Conservation (phyloP, 2,797 vertebrate species). For the Gallinago solitaria region DNA sequence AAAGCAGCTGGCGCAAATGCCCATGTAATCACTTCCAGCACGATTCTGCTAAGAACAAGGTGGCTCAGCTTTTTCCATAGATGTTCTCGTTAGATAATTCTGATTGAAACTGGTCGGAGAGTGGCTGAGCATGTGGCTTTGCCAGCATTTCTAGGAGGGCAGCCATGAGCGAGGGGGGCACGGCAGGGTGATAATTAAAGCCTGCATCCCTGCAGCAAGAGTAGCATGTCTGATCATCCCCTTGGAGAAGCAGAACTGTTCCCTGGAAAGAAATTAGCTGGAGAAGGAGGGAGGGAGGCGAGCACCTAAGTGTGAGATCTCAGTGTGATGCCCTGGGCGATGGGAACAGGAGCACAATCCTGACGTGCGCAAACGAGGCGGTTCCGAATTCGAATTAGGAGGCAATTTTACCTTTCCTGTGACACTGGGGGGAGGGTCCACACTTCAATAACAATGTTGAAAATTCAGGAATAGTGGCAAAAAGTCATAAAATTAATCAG, state of each 20-base stretch:
- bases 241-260: neutral
- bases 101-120: neutral
- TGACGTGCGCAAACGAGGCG: neutral
- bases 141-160: neutral
- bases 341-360: neutral
- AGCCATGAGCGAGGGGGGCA: neutral
- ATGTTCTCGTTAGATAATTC: neutral
- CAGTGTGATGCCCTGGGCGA: neutral
- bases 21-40: neutral
- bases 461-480: neutral
- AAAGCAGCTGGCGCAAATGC: neutral
- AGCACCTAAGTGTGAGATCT: neutral
- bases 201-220: neutral
- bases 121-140: neutral
- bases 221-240: neutral
- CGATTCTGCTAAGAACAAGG: neutral
- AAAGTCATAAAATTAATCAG: slow-evolving; percentile 38
- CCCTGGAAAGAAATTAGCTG: neutral
- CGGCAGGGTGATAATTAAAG: neutral
- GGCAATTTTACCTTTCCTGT: neutral
- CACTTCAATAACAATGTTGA: neutral
- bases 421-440: neutral
- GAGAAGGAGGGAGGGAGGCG: neutral
- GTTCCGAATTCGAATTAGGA: neutral
- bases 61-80: neutral